These are phyloP conservation scores for Fukomys damarensis DNA, from an alignment of 2,113 vertebrate species.

Conservation along the genomic window DNA sequence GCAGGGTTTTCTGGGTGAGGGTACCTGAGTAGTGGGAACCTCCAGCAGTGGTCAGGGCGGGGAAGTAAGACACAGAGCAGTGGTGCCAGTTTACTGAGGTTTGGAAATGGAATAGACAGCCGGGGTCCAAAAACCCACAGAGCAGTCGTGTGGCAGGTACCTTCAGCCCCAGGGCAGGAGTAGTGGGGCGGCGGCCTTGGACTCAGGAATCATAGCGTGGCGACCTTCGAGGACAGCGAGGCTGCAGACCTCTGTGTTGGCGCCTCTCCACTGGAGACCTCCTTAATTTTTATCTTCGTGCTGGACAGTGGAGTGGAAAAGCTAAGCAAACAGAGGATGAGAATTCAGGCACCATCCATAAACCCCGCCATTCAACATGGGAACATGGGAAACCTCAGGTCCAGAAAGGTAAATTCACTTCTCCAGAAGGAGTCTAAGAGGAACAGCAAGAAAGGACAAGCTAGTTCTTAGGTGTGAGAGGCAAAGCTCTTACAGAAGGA, in stretches of 20 bases:
- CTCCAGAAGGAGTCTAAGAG: neutral
- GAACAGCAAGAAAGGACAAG: neutral
- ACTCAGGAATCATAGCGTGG: neutral
- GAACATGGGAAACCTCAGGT: neutral
- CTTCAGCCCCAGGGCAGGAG: rapidly evolving
- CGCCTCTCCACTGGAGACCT: neutral
- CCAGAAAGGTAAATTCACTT: neutral
- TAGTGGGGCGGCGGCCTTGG: neutral
- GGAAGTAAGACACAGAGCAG: neutral
- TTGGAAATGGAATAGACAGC: neutral
- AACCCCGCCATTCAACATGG: neutral
- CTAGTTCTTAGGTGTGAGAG: neutral
- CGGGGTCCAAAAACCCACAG: neutral
- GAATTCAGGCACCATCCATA: neutral
- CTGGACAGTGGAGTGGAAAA: neutral
- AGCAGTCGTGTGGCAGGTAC: neutral
- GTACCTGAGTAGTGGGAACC: neutral
- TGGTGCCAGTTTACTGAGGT: neutral
- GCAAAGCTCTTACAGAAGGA: neutral
- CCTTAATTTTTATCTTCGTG: constrained; percentile 17
- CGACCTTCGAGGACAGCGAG: rapidly evolving
- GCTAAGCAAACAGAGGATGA: neutral
- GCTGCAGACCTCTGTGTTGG: neutral
- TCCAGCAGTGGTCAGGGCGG: neutral
- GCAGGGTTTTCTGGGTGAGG: neutral